phyloP scores from a whole-genome alignment of 2,888 invertebrate species.

The Lamellibrachia satsuma region DNA sequence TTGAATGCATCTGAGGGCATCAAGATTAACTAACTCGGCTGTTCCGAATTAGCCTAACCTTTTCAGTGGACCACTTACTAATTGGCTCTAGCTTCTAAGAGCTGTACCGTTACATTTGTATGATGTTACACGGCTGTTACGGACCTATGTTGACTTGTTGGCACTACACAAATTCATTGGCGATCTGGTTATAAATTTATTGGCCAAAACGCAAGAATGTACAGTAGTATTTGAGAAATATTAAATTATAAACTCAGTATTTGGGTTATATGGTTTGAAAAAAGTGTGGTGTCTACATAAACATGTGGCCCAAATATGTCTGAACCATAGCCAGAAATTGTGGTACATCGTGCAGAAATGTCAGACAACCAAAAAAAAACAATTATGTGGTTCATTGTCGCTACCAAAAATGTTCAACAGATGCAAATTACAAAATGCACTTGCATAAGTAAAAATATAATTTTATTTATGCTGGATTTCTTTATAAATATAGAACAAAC shows the following conservation, averaged over 20 bases:
- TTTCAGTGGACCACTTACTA: neutral
- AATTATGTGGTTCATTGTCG: too few species aligned
- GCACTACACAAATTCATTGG: too few species aligned
- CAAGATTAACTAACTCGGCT: neutral
- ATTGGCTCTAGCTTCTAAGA: neutral
- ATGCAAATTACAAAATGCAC: neutral
- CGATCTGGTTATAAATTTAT: neutral
- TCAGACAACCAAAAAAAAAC: too few species aligned
- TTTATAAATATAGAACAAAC: too few species aligned
- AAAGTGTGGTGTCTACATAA: neutral
- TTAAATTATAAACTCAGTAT: neutral
- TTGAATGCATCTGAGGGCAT: neutral
- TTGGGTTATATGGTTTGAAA: neutral
- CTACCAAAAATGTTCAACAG: neutral
- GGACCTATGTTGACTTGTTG: neutral
- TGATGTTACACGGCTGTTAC: neutral
- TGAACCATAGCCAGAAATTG: neutral
- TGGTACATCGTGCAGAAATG: neutral
- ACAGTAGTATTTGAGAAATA: neutral
- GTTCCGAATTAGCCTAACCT: neutral
- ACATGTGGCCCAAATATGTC: neutral
- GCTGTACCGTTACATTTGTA: neutral
- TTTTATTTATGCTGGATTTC: too few species aligned
- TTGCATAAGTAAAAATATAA: too few species aligned
- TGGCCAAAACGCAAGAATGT: neutral